Evolutionary conservation across 2,888 invertebrate genomes (phyloP).

Genomic region (Patella ulyssiponensis): DNA sequence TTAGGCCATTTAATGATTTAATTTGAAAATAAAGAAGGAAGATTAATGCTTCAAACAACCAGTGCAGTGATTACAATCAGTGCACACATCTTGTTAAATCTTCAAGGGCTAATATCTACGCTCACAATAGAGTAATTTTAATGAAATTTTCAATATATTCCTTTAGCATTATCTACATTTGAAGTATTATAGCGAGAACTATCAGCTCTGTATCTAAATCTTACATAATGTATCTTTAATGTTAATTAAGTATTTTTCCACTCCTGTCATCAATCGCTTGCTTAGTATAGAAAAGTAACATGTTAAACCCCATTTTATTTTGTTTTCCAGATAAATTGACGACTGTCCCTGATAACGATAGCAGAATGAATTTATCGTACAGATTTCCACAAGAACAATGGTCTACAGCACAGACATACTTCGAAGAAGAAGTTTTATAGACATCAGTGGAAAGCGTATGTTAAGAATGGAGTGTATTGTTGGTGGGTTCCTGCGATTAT

Average conservation of each 20-base stretch:
- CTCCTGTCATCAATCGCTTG: background rate
- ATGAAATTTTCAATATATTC: too few relatives aligned
- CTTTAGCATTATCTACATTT: too few relatives aligned
- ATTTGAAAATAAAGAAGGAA: too few relatives aligned
- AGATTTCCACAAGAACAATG: slow-evolving; percentile 64
- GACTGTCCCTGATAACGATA: slow-evolving; percentile 43
- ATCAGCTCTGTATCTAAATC: too few relatives aligned
- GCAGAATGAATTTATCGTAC: slow-evolving; percentile 50
- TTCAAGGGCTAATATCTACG: background rate
- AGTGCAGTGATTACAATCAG: too few relatives aligned
- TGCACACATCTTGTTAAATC: slow-evolving; percentile 7
- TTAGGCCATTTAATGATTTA: too few relatives aligned
- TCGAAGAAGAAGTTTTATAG: slow-evolving; percentile 46
- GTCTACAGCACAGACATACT: slow-evolving; percentile 62
- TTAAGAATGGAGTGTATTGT: background rate
- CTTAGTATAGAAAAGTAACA: background rate
- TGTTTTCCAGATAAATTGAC: slow-evolving; percentile 36
- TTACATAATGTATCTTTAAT: too few relatives aligned
- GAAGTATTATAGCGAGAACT: too few relatives aligned
- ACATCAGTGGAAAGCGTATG: background rate
- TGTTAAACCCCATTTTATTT: background rate
- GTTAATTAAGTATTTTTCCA: background rate
- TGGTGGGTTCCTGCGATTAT: too few relatives aligned
- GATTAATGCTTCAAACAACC: too few relatives aligned
- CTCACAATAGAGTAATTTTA: too few relatives aligned